Evolutionary conservation across 2,888 invertebrate genomes (phyloP).

Genomic region (Amphipyra tragopoginis): DNA sequence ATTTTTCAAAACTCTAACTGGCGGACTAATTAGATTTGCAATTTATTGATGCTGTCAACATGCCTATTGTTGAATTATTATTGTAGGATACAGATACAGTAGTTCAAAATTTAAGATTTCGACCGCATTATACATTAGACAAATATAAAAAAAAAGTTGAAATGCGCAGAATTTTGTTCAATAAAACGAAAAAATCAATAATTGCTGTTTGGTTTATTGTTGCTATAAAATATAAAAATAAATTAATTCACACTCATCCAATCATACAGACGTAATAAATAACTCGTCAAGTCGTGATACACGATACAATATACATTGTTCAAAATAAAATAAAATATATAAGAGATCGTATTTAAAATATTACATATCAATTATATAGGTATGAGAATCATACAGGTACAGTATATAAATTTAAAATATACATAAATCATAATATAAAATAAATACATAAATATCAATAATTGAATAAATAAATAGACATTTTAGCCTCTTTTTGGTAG

Average conservation of each 20-base stretch:
- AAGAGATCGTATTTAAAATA: constrained; percentile 53
- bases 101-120: too few relatives aligned
- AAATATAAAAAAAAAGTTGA: not conserved
- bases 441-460: constrained; percentile 12
- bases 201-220: constrained; percentile 57
- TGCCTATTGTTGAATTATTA: too few relatives aligned
- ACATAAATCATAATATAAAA: constrained; percentile 12
- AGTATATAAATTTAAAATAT: constrained; percentile 9
- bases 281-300: constrained; percentile 67
- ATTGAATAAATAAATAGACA: constrained; percentile 9
- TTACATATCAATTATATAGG: constrained; percentile 39
- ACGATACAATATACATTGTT: constrained; percentile 65
- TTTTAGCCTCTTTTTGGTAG: constrained; percentile 26
- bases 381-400: constrained; percentile 39
- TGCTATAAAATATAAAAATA: constrained; percentile 58
- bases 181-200: constrained; percentile 33
- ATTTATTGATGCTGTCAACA: too few relatives aligned
- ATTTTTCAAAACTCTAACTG: too few relatives aligned
- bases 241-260: constrained; percentile 64
- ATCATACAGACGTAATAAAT: constrained; percentile 61
- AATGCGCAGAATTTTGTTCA: not conserved
- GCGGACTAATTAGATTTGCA: too few relatives aligned
- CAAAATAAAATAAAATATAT: constrained; percentile 52
- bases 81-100: too few relatives aligned
- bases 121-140: too few relatives aligned